Percentiles rank a stretch among this genome's conserved stretches.
Evolutionary conservation across 2,888 invertebrate genomes (phyloP).

Genomic region (Ennomos fuscantarius): DNA sequence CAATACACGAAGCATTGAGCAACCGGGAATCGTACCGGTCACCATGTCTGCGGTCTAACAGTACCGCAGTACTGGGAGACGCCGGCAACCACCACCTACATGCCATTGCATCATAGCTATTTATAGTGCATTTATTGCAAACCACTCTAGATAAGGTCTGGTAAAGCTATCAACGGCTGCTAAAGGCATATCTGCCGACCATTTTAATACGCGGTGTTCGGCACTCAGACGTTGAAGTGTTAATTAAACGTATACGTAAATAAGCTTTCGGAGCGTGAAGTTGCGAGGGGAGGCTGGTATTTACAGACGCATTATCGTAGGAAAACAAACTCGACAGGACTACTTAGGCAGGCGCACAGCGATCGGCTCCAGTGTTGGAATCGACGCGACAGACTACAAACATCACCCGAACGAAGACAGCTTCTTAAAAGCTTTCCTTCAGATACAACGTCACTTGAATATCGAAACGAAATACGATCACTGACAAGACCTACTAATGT

Average conservation of each 20-base stretch:
- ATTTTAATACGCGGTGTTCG: slow-evolving; percentile 45
- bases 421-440: slow-evolving; percentile 58
- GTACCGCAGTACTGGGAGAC: slow-evolving; percentile 52
- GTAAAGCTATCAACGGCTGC: slow-evolving; percentile 51
- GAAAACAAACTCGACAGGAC: slow-evolving; percentile 68
- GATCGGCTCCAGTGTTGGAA: slow-evolving; percentile 30
- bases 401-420: slow-evolving; percentile 45
- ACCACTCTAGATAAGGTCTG: slow-evolving; percentile 53
- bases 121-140: slow-evolving; percentile 45
- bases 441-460: slow-evolving; percentile 22
- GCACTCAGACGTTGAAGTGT: slow-evolving; percentile 60
- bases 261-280: slow-evolving; percentile 50
- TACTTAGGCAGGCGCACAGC: slow-evolving; percentile 50
- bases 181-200: slow-evolving; percentile 43
- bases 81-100: slow-evolving; percentile 29
- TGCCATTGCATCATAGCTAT: slow-evolving; percentile 49
- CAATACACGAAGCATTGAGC: slow-evolving; percentile 52
- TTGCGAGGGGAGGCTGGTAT: slow-evolving; percentile 59
- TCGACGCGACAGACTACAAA: slow-evolving; percentile 63
- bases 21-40: slow-evolving; percentile 61
- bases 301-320: slow-evolving; percentile 73
- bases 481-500: slow-evolving; percentile 18
- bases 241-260: slow-evolving; percentile 70
- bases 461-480: slow-evolving; percentile 18
- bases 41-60: slow-evolving; percentile 60